Evolutionary conservation across 2,888 invertebrate genomes (phyloP).

Genomic region (Lathronympha strigana): DNA sequence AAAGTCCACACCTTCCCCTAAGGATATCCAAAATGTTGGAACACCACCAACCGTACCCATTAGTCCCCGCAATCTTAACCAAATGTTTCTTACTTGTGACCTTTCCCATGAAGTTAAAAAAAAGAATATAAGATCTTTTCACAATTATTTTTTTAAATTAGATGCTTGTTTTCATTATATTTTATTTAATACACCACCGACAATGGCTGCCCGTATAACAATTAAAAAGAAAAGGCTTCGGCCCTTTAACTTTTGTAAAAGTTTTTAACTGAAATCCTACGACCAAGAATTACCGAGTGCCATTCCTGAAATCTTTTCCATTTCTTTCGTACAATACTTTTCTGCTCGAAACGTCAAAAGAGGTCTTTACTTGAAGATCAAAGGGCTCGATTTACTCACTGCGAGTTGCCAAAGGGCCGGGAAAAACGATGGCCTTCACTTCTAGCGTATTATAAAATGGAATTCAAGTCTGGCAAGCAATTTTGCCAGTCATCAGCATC

Average conservation of each 20-base stretch:
- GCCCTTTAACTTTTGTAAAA: neutral
- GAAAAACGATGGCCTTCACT: neutral
- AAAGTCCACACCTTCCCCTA: too few species aligned
- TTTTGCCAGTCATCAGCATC: too few species aligned
- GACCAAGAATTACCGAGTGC: slow-evolving; percentile 13
- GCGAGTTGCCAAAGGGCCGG: slow-evolving; percentile 4
- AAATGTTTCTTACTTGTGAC: too few species aligned
- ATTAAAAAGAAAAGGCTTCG: neutral
- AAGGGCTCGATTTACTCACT: slow-evolving; percentile 14
- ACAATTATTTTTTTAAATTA: too few species aligned
- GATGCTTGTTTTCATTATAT: too few species aligned
- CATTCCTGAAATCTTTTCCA: slow-evolving; percentile 15
- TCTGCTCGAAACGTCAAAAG: slow-evolving; percentile 30
- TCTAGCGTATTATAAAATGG: slow-evolving; percentile 5
- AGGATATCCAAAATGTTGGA: too few species aligned
- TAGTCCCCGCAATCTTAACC: too few species aligned
- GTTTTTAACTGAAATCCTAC: slow-evolving; percentile 6
- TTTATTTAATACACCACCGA: too few species aligned
- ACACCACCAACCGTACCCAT: too few species aligned
- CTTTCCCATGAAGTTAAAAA: too few species aligned
- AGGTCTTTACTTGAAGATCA: slow-evolving; percentile 9
- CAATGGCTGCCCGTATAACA: neutral
- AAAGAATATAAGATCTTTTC: too few species aligned
- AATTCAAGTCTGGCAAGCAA: too few species aligned
- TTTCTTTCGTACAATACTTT: slow-evolving; percentile 28